Base-by-base conservation (phyloP, 1,140 invertebrate species). In the Drosophila lacteicornis region DNA sequence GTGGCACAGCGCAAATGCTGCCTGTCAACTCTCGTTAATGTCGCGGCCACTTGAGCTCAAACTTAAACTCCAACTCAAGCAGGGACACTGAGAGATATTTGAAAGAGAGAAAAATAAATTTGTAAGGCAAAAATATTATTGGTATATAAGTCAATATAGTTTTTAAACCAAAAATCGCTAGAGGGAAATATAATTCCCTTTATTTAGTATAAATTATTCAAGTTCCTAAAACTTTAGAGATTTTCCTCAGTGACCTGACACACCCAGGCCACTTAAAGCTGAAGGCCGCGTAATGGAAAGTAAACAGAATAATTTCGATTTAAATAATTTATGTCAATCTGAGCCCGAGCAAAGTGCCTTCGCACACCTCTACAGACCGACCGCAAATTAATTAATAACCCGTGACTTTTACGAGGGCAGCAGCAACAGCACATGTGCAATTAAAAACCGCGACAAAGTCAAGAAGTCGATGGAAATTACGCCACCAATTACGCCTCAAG, bases 351-450 rank as follows among this genome's bases (percentile, higher is more conserved):
- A 13, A 66, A 75, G 59, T 38, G 45, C 25, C 38, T 45, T 69
- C 47, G 38, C 57, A 50, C 42, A 15, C 27, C 30, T 12, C 12
- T 1, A 22, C 8, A 66, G 67, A 76, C 83, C 83, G 67, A 76
- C 83, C 83, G 61, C 83, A 88, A 83, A 88, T 83, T 67, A 88
- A 87, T 87, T 88, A 83, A 74, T 78, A 83, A 80, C 68, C 69
- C n/a, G 46, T 60, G 55, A 45, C 46, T 74, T 51, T 51, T 36
- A 36, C 19, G 46, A 73, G 70, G 46, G 47, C 68, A 36, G n/a
- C n/a, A n/a, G n/a, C n/a, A n/a, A n/a, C n/a, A n/a, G 17, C 70
- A 65, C 19, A 58, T 55, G 74, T 77, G 80, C 79, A 82, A 82
- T 80, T 86, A 77, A 71, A 82, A 86, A 51, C 83, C 82, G 49